These are phyloP conservation scores for Babyrousa celebensis DNA, from an alignment of 2,797 vertebrate species.

Conservation along the genomic window DNA sequence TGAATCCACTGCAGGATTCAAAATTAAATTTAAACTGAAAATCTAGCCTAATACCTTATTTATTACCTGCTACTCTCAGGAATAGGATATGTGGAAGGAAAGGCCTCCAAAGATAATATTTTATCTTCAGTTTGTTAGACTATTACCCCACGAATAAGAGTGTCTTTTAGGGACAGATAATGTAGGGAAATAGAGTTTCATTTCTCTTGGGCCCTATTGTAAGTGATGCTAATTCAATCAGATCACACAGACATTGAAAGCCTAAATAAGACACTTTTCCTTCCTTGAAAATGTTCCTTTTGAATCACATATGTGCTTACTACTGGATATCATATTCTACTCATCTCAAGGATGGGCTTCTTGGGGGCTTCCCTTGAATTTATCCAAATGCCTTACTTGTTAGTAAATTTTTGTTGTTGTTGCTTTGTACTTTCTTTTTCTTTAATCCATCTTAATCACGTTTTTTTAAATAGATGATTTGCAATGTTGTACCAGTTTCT, in stretches of 20 bases:
- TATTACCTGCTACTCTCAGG: slow-evolving; percentile 65
- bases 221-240: neutral
- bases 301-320: slow-evolving; percentile 4
- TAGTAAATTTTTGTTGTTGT: too few species aligned
- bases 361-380: neutral
- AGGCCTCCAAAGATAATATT: neutral
- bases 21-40: slow-evolving; percentile 70
- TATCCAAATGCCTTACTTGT: neutral
- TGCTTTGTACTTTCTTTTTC: too few species aligned
- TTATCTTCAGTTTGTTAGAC: slow-evolving; percentile 45
- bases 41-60: slow-evolving; percentile 66
- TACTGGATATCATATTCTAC: neutral
- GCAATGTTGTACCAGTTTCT: too few species aligned
- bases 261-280: neutral
- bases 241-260: neutral
- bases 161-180: neutral
- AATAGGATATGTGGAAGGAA: neutral
- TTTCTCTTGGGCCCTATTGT: neutral
- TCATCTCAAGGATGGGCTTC: neutral
- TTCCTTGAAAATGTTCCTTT: neutral
- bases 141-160: slow-evolving; percentile 4
- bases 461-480: too few species aligned
- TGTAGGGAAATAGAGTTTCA: neutral
- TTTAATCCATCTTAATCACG: too few species aligned
- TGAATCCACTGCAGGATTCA: neutral